Evolutionary conservation across 2,888 invertebrate genomes (phyloP).

Genomic region (Agrochola litura): DNA sequence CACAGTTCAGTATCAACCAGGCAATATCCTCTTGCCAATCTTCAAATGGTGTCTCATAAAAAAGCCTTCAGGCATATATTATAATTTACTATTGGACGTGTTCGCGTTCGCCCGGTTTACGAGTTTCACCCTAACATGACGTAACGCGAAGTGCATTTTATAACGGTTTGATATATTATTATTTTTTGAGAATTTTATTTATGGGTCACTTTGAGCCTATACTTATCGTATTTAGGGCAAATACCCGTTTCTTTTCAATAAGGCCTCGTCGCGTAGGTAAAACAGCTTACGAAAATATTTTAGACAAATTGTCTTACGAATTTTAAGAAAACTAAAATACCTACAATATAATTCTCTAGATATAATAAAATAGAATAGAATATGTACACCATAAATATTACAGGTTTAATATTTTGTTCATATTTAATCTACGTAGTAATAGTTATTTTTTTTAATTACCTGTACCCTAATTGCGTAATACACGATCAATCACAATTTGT

Average conservation of each 20-base stretch:
- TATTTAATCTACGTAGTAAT: not conserved
- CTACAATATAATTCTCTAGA: no score
- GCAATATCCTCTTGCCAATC: constrained; percentile 41
- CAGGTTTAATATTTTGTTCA: not conserved
- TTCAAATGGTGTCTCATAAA: constrained; percentile 59
- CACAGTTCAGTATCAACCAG: not conserved
- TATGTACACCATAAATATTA: no score
- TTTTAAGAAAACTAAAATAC: not conserved
- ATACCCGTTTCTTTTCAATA: not conserved
- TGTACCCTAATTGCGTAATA: no score
- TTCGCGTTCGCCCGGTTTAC: constrained; percentile 63
- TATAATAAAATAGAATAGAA: no score
- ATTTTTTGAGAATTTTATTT: constrained; percentile 57
- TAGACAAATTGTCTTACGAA: not conserved
- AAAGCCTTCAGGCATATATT: constrained; percentile 71
- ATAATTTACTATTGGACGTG: constrained; percentile 71
- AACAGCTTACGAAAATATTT: not conserved
- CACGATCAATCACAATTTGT: no score
- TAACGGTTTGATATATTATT: constrained; percentile 56
- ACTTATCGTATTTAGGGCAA: constrained; percentile 2
- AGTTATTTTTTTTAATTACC: no score
- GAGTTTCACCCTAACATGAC: constrained; percentile 62
- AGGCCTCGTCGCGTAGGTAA: not conserved
- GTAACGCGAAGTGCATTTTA: constrained; percentile 63
- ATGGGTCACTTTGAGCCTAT: constrained; percentile 13